Conservation (phyloP, 1,140 invertebrate genomes). For the Polypedilum pembai region DNA sequence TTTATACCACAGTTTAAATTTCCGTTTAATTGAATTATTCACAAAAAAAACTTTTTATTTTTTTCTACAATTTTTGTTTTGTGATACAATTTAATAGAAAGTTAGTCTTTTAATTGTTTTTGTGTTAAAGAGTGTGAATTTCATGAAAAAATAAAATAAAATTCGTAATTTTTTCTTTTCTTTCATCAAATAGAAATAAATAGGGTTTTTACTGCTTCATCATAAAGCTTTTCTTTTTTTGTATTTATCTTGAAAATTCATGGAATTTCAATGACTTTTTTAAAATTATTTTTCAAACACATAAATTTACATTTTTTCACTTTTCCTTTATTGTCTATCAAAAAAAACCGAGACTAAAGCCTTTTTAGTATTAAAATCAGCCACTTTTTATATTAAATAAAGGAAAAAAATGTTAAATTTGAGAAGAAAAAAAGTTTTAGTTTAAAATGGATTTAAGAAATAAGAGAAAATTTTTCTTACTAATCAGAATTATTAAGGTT, state of each 20-base stretch:
- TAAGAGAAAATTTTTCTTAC: too few species aligned
- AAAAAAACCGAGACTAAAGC: neutral
- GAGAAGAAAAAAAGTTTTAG: too few species aligned
- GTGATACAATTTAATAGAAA: neutral
- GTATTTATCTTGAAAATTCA: neutral
- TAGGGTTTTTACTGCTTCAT: neutral
- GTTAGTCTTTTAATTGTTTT: constrained; percentile 12
- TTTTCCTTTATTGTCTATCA: neutral
- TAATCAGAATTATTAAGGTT: too few species aligned
- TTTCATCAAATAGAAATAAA: neutral
- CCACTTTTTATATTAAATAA: neutral
- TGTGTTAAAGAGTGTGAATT: neutral
- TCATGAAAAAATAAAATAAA: neutral
- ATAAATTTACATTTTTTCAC: neutral
- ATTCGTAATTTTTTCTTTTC: neutral
- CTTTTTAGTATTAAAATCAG: neutral
- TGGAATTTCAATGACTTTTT: neutral
- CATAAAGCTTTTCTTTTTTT: neutral
- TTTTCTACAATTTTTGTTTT: neutral
- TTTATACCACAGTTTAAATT: too few species aligned
- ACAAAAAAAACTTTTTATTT: too few species aligned
- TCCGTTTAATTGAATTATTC: too few species aligned
- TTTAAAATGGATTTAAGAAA: too few species aligned
- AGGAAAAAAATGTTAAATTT: neutral
- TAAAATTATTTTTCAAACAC: neutral